Conservation (phyloP, 2,113 vertebrate genomes). For the Indicator indicator region DNA sequence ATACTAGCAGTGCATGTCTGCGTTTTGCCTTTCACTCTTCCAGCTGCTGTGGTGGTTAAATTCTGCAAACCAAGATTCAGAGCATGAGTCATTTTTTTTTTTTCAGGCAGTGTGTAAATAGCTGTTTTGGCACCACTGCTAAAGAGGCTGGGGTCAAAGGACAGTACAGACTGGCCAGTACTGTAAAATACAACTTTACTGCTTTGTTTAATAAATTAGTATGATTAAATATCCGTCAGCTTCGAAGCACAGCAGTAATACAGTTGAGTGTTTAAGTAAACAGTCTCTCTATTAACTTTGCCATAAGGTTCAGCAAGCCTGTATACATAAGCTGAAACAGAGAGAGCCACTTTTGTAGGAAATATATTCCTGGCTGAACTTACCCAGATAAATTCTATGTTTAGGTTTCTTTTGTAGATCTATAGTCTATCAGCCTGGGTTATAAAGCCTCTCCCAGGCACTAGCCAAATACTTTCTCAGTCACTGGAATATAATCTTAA, state of each 20-base stretch:
- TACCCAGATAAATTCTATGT: background rate
- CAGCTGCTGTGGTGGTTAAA: constrained; percentile 28
- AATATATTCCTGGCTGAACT: background rate
- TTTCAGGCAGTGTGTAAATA: background rate
- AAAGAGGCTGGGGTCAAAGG: constrained; percentile 62
- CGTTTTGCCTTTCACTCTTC: background rate
- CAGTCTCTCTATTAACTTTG: background rate
- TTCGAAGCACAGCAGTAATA: background rate
- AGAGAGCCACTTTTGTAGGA: background rate
- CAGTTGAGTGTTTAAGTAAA: background rate
- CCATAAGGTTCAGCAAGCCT: background rate
- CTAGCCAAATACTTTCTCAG: background rate
- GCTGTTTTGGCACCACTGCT: background rate
- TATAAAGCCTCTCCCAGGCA: background rate
- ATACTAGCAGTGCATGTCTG: background rate
- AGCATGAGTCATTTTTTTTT: background rate
- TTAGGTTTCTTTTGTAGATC: background rate
- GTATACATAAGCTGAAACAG: background rate
- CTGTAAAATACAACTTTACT: constrained; percentile 18
- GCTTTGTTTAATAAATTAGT: constrained; percentile 61
- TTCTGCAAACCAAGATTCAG: constrained; percentile 30
- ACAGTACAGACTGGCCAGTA: constrained; percentile 27
- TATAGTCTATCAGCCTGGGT: background rate
- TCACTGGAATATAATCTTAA: background rate
- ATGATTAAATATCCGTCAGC: constrained; percentile 23